Conservation (phyloP, 2,888 invertebrate genomes). For the Elmis aenea region DNA sequence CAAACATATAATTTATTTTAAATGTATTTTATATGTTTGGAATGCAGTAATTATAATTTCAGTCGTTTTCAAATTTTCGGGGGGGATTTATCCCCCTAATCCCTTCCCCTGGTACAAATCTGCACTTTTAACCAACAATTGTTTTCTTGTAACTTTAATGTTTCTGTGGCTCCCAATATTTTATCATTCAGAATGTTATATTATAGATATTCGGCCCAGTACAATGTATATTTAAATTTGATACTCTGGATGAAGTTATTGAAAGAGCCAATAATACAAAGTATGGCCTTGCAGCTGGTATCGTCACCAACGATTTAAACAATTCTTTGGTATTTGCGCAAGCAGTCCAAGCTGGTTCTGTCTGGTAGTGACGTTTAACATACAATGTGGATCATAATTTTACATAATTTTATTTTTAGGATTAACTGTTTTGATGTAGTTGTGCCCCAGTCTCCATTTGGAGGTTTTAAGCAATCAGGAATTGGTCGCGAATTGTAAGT, state of each 20-base stretch:
- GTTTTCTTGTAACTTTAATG: too few species aligned
- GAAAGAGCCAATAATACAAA: slow-evolving; percentile 74
- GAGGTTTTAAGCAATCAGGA: slow-evolving; percentile 84
- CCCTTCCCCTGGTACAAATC: too few species aligned
- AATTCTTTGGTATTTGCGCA: slow-evolving; percentile 70
- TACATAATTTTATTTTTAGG: slow-evolving; percentile 56
- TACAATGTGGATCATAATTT: too few species aligned
- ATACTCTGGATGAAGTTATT: slow-evolving; percentile 72
- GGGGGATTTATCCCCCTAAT: too few species aligned
- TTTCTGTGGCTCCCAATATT: too few species aligned
- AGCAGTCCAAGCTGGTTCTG: slow-evolving; percentile 71
- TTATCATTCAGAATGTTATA: too few species aligned
- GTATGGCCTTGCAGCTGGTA: slow-evolving; percentile 79
- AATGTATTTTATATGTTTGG: too few species aligned
- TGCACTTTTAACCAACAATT: too few species aligned
- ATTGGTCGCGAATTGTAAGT: slow-evolving; percentile 73
- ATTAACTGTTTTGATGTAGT: slow-evolving; percentile 70
- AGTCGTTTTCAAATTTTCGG: too few species aligned
- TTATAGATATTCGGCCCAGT: slow-evolving; percentile 85
- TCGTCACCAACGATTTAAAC: slow-evolving; percentile 75
- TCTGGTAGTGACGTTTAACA: too few species aligned
- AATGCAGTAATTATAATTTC: too few species aligned
- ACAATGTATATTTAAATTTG: slow-evolving; percentile 78
- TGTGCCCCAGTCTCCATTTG: slow-evolving; percentile 76
- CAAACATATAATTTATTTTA: too few species aligned